Evolutionary conservation across 2,797 vertebrate species (phyloP), one percentile per base, ranked within the genome.

Genomic region (Ptychobarbus kaznakovi): DNA sequence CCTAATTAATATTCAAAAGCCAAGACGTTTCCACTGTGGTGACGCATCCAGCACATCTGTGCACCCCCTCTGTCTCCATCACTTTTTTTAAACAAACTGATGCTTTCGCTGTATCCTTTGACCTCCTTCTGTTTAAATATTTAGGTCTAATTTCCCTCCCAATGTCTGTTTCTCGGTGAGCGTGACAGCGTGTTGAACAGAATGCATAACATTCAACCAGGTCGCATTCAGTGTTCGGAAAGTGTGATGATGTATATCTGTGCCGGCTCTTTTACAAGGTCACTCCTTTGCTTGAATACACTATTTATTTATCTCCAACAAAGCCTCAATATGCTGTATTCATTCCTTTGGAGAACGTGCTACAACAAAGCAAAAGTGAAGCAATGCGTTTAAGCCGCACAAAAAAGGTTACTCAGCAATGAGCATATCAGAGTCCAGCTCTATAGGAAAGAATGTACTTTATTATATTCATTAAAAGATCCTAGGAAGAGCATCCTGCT

Each of bases 231-330:
- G 49, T 22, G 38, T 68, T 61, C 74, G 51, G 70, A 20, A 77
- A 86, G 72, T 49, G 44, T 53, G 58, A 58, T 65, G 49, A 85
- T 89, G 80, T 85, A 81, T 83, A 74, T 87, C 51, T 53, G n/a
- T 46, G 44, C 13, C 38, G 58, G 72, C 42, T 86, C 35, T 63
- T 80, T 74, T 10, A 74, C 86, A 86, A 89, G 79, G 89, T 88
- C 86, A 86, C 40, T 69, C 73, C 77, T 85, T 65, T 63, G 83
- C 68, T 75, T 85, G 80, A 82, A 83, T 86, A 81, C 86, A 89
- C 84, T 25, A 88, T 70, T 46, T 81, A 81, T 88, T 89, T 73
- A 86, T 68, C 42, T 6, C 53, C 65, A 85, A 66, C 38, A 49
- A 82, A 66, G 15, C 40, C 28, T 61, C 51, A 58, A 68, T 75